Conservation (phyloP, 1,140 invertebrate species). For the Drosophila kikkawai region DNA sequence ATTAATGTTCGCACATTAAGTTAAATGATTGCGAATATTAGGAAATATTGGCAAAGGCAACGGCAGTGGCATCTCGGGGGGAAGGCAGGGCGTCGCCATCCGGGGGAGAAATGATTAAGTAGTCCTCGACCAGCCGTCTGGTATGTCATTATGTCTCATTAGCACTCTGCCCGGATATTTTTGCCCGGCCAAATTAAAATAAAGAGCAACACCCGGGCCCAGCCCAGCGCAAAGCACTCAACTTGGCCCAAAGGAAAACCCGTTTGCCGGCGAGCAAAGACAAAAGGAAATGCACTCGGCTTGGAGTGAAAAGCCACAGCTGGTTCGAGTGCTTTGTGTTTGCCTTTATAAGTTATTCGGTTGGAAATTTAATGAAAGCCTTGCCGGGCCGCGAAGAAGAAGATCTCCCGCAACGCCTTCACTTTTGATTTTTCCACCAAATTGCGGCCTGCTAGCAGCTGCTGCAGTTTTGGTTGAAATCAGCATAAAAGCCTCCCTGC, state of each 20-base stretch:
- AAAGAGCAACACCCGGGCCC: constrained; percentile 48
- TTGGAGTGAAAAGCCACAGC: constrained; percentile 36
- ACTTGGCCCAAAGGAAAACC: constrained; percentile 36
- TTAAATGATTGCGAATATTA: constrained; percentile 83
- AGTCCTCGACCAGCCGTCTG: constrained; percentile 66
- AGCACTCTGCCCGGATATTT: constrained; percentile 70
- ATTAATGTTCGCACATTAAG: constrained; percentile 80
- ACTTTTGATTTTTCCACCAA: constrained; percentile 66
- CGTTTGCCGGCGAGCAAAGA: constrained; percentile 53
- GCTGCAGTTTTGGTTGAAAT: constrained; percentile 58
- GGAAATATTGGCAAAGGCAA: constrained; percentile 75
- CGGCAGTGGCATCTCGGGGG: constrained; percentile 38
- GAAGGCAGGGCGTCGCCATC: background rate
- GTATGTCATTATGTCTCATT: constrained; percentile 80
- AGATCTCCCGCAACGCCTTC: constrained; percentile 60
- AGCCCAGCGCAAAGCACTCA: constrained; percentile 3
- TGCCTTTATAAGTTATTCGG: constrained; percentile 33
- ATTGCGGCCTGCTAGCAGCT: constrained; percentile 65
- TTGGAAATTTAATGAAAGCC: constrained; percentile 71
- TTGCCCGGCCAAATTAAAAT: constrained; percentile 73
- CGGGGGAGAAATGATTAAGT: constrained; percentile 65
- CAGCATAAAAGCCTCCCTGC: constrained; percentile 55
- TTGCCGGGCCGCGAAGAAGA: constrained; percentile 28
- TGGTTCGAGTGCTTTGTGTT: constrained; percentile 60
- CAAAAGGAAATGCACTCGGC: constrained; percentile 48